Percentiles rank a stretch among this genome's conserved stretches.
Conservation (phyloP, 2,113 vertebrate genomes). For the Ibidorhyncha struthersii region DNA sequence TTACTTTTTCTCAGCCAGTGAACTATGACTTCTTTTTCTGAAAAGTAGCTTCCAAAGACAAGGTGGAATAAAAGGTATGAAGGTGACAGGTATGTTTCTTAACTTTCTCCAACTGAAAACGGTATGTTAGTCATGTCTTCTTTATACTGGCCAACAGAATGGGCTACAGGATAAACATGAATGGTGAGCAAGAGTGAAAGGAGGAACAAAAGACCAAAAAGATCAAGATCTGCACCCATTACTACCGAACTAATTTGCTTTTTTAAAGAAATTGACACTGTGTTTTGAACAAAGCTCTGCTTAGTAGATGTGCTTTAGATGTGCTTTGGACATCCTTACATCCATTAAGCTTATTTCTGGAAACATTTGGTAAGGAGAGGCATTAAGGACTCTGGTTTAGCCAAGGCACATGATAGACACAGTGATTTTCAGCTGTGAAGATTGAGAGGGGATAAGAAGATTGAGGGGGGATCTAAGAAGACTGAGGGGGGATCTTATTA, state of each 20-base stretch:
- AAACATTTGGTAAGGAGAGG: neutral
- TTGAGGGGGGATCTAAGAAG: too few relatives aligned
- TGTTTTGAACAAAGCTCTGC: neutral
- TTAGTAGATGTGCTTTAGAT: neutral
- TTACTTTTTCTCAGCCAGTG: neutral
- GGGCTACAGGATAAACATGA: neutral
- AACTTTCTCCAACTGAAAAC: neutral
- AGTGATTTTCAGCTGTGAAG: neutral
- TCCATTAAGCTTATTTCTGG: neutral
- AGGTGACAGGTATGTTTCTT: neutral
- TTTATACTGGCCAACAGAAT: neutral
- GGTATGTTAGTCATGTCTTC: neutral
- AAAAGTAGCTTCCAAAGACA: neutral
- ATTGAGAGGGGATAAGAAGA: too few relatives aligned
- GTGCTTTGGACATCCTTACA: neutral
- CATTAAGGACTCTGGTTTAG: neutral
- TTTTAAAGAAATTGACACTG: neutral
- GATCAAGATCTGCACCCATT: neutral
- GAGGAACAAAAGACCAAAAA: neutral
- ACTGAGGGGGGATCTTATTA: too few relatives aligned
- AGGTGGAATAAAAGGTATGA: neutral
- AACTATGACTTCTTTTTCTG: neutral
- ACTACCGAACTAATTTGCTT: neutral
- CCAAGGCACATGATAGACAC: rapidly evolving
- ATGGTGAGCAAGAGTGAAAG: neutral